A percentile compares a stretch with the other conserved stretches of the same genome.
Conservation (phyloP, 2,113 vertebrate genomes). For the Rhinoptilus africanus region DNA sequence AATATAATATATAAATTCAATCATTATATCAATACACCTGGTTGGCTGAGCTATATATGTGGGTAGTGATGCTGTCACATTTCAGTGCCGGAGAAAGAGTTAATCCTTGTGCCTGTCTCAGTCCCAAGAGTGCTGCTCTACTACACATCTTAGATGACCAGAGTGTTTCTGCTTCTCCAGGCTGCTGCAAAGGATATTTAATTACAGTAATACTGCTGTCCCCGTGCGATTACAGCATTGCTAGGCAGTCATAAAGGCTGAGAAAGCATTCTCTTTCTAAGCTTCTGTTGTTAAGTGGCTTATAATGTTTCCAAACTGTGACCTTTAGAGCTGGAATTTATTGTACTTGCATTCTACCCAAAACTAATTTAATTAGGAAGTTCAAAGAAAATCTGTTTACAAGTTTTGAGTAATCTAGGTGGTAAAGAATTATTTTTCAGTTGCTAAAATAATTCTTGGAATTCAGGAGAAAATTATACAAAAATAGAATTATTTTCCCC, state of each 20-base stretch:
- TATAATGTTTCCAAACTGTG: conserved; percentile 45
- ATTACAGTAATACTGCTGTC: conserved; percentile 31
- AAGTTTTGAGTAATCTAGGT: not conserved
- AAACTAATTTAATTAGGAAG: conserved; percentile 50
- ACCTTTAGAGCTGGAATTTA: conserved; percentile 55
- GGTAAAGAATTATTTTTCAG: not conserved
- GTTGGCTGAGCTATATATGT: not conserved
- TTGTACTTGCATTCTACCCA: conserved; percentile 34
- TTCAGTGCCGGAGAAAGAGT: not conserved
- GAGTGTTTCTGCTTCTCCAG: not conserved
- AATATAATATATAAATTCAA: not conserved
- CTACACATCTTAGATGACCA: not conserved
- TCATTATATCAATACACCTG: not conserved
- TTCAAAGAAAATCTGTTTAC: conserved; percentile 30
- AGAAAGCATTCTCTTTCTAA: conserved; percentile 46
- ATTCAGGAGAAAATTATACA: not conserved
- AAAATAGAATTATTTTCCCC: not conserved
- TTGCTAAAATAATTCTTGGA: not conserved
- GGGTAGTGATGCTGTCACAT: not conserved
- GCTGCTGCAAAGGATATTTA: not conserved
- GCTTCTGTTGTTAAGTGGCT: conserved; percentile 51
- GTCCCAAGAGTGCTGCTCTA: not conserved
- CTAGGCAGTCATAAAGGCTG: conserved; percentile 39
- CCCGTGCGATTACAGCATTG: conserved; percentile 1
- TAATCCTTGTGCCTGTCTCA: not conserved